Evolutionary conservation across 1,140 invertebrate species (phyloP).

Genomic region (Euwallacea similis): DNA sequence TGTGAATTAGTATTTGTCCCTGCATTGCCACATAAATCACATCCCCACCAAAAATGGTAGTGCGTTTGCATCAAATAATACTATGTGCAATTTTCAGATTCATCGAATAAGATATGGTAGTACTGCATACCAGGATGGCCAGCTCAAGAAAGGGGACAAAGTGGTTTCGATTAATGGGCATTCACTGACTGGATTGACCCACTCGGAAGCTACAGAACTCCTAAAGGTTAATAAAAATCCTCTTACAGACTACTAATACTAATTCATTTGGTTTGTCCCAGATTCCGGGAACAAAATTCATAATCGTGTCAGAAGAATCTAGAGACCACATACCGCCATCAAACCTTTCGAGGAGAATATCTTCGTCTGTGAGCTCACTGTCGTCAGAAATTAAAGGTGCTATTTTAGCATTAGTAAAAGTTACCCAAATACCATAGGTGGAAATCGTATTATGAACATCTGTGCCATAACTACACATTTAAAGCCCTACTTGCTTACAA

Average conservation of each 20-base stretch:
- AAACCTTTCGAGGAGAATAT: slow-evolving; percentile 24
- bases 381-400: slow-evolving; percentile 36
- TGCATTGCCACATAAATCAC: too few relatives aligned
- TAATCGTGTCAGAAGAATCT: slow-evolving; percentile 37
- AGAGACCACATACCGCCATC: slow-evolving; percentile 27
- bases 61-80: background rate
- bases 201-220: slow-evolving; percentile 80
- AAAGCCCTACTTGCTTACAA: background rate
- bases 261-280: slow-evolving; percentile 18
- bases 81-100: slow-evolving; percentile 60
- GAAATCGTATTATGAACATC: slow-evolving; percentile 5
- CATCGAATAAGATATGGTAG: slow-evolving; percentile 84
- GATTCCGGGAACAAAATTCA: slow-evolving; percentile 28
- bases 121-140: slow-evolving; percentile 81
- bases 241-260: background rate
- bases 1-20: too few relatives aligned
- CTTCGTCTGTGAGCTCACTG: slow-evolving; percentile 33
- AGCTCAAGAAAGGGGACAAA: slow-evolving; percentile 83
- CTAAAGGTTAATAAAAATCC: slow-evolving; percentile 66
- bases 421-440: background rate
- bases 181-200: slow-evolving; percentile 76
- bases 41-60: too few relatives aligned
- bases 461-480: background rate
- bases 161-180: slow-evolving; percentile 88
- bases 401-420: too few relatives aligned